phyloP scores from a whole-genome alignment of 2,113 vertebrate species.

The Sardina pilchardus region DNA sequence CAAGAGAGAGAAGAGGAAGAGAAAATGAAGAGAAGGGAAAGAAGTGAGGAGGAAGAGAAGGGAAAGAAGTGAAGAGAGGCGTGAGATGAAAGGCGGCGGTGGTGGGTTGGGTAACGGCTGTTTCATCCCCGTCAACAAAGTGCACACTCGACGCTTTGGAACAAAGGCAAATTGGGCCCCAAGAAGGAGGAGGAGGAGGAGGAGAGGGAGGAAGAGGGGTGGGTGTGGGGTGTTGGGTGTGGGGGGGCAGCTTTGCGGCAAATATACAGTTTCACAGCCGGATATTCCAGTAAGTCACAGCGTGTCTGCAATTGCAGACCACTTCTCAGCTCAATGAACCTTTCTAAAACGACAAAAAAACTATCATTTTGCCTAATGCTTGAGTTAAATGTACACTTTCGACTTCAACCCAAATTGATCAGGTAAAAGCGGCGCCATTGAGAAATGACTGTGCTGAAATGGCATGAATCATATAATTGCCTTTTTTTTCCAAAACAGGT shows the following conservation, averaged over 20 bases:
- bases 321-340: background rate
- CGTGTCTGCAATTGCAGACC: background rate
- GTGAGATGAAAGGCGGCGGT: background rate
- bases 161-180: conserved; percentile 17
- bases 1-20: background rate
- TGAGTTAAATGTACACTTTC: background rate
- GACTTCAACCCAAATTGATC: background rate
- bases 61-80: background rate
- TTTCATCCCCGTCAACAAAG: conserved; percentile 18
- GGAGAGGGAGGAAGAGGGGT: background rate
- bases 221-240: background rate
- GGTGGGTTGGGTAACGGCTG: background rate
- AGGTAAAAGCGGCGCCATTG: background rate
- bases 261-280: conserved; percentile 23
- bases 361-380: background rate
- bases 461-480: no score
- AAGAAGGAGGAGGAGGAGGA: background rate
- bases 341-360: background rate
- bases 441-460: background rate
- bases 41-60: background rate
- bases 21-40: background rate
- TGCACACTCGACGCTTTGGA: conserved; percentile 11
- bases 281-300: conserved; percentile 14
- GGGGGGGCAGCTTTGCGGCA: background rate
- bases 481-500: background rate